These are phyloP conservation scores for Pteromalus puparum DNA, from an alignment of 1,140 invertebrate species.

Conservation along the genomic window DNA sequence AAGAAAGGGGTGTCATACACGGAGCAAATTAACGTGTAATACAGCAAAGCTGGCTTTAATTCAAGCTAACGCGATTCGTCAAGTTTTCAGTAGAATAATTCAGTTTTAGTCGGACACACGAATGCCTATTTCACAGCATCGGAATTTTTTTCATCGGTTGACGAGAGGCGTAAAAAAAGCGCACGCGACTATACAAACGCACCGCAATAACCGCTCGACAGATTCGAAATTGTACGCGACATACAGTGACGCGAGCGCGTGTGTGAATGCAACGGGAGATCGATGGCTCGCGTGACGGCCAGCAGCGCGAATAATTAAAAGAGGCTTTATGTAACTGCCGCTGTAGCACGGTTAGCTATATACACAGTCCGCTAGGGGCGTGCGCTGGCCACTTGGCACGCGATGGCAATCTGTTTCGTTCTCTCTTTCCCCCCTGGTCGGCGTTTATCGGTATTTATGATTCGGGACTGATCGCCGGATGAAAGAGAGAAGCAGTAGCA, in stretches of 20 bases:
- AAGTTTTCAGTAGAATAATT: too few species aligned
- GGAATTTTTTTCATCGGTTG: too few species aligned
- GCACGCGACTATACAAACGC: neutral
- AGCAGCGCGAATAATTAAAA: constrained; percentile 63
- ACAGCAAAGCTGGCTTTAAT: too few species aligned
- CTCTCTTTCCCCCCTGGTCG: neutral
- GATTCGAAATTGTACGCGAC: neutral
- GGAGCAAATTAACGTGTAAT: too few species aligned
- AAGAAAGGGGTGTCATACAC: too few species aligned
- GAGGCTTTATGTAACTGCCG: constrained; percentile 43
- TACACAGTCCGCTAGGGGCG: neutral
- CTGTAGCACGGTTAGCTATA: neutral
- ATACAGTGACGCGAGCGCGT: too few species aligned
- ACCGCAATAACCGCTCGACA: neutral
- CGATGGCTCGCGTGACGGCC: neutral
- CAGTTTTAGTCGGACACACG: too few species aligned
- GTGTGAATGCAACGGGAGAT: neutral
- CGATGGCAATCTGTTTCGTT: neutral
- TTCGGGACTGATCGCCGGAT: neutral
- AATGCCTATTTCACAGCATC: too few species aligned
- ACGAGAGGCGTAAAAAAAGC: too few species aligned
- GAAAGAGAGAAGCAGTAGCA: neutral
- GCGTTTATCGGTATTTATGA: neutral
- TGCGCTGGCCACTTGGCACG: neutral
- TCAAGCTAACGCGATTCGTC: too few species aligned